Evolutionary conservation across 2,113 vertebrate species (phyloP), one percentile per base, ranked within the genome.

Genomic region (Stegastes partitus): DNA sequence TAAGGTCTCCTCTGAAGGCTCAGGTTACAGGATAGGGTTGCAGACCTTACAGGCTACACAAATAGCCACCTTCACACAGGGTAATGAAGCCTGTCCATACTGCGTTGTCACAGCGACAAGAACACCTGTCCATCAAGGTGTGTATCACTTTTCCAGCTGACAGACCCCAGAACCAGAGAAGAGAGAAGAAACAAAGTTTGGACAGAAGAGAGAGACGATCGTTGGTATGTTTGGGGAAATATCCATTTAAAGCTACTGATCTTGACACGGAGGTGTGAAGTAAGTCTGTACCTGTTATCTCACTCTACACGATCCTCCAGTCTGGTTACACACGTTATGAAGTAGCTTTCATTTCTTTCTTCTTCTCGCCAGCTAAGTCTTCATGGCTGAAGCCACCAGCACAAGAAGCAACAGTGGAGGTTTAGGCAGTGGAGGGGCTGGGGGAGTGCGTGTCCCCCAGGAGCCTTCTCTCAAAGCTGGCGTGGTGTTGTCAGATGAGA

Each of bases 401-500:
- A 54, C 69, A 3, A 81, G 76, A 45, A 74, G 73, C 34, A 88
- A 18, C 44, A 79, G 64, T 8, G 71, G 73, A 45, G 66, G 58
- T 77, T 59, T 68, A 45, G 61, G 68, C 15, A 81, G 82, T 10
- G 71, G 81, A 65, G 76, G 79, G 23, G 44, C 63, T 9, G 86
- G 71, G n/a, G 89, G 81, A 21, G 68, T 85, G 19, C 82, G 73
- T 5, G 67, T 78, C 2, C 68, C 82, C 22, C 93, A 90, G 85
- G 93, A 93, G 28, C 54, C 82, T 8, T 66, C 82, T 77, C 90
- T 93, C 55, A 94, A 94, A 79, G 70, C 77, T 5, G 87, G 83
- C 0, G 83, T 91, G 45, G 87, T 87, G 42, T 23, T 93, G 77
- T 90, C 92, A 5, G 95, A 96, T 54, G 94, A 95, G 57, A 87